Evolutionary conservation across 2,113 vertebrate species (phyloP).

Genomic region (Spilogale gracilis): DNA sequence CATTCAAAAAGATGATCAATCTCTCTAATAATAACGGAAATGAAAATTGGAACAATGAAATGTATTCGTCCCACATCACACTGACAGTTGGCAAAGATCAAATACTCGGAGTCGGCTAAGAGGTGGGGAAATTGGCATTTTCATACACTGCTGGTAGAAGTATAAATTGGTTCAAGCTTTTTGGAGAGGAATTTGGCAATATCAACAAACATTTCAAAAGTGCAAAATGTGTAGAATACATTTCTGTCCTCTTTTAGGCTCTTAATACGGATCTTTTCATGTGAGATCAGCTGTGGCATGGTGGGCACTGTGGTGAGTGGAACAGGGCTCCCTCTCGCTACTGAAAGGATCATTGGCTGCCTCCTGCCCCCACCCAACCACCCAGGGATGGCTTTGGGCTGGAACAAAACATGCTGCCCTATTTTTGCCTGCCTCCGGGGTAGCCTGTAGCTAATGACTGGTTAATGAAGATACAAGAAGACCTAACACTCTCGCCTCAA

Average conservation of each 20-base stretch:
- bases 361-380: too few species aligned
- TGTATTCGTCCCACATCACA: neutral
- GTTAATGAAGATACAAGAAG: neutral
- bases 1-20: neutral
- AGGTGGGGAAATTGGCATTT: neutral
- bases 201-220: neutral
- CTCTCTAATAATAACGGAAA: neutral
- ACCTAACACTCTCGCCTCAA: neutral
- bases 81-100: neutral
- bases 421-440: neutral
- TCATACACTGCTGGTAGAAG: neutral
- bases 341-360: neutral
- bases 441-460: neutral
- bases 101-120: neutral
- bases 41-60: neutral
- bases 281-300: neutral
- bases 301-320: neutral
- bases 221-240: neutral
- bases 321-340: neutral
- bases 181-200: neutral
- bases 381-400: neutral
- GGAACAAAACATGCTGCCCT: neutral
- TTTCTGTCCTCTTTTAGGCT: neutral
- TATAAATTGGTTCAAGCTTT: conserved; percentile 24
- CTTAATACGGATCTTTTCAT: neutral